Evolutionary conservation across 37 sponge, comb jelly and placozoan species (phyloP), one percentile per base, ranked within the genome.

Genomic region (Geodia barretti): DNA sequence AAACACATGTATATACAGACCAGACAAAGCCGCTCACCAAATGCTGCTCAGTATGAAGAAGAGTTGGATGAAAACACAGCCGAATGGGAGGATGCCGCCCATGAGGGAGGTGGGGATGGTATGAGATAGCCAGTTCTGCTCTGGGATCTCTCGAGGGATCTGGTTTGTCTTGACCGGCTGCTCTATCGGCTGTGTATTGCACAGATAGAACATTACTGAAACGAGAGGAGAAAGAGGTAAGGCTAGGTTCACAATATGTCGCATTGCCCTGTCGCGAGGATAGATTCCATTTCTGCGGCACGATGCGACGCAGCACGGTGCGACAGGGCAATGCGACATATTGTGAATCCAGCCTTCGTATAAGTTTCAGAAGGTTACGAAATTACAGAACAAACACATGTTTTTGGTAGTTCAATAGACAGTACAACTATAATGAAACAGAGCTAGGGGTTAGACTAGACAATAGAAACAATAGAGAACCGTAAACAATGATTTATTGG

Each of bases 21-120:
- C 77, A 81, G 41, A 70, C 61, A 31, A 39, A 28, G n/a, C 7
- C 28, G 65, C 90, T 83, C 78, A 97, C 99, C 99, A 99, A 62
- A 99, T 89, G 78, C 97, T 97, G 83, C 90, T 99, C 68, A 99
- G 78, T 61, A 99, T 95, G 84, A 97, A 99, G 85, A 93, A 99
- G 32, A 95, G 85, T 68, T 99, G 99, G 34, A 99, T 95, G 83
- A 99, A 99, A 75, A 97, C 80, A 76, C 97, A 97, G 41, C 99
- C 99, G 69, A 99, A 97, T 1, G 99, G 99, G 11, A 99, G 90
- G 36, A 95, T 84, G 28, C 99, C 99, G 34, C 99, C 99, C 93
- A 99, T 95, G 39, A 99, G 63, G 30, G 98, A 84, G 59, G 89
- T 83, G 72, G 92, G 89, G 24, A 92, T 29, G 28, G 91, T 67